Evolutionary conservation across 2,797 vertebrate species (phyloP).

Genomic region (Vipera ursinii): DNA sequence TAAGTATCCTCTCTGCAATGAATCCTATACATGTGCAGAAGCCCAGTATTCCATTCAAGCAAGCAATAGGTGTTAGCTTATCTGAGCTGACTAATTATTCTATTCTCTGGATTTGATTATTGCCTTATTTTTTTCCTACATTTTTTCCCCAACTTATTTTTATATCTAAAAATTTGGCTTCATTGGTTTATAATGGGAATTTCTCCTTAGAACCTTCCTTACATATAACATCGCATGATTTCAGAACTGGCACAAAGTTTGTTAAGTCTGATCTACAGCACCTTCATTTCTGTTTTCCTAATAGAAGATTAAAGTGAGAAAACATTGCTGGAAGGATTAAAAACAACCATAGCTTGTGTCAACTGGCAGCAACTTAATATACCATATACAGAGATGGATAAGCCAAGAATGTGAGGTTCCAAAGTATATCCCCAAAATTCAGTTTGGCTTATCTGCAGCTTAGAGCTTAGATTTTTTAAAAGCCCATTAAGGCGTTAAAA

Average conservation of each 20-base stretch:
- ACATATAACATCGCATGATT: neutral
- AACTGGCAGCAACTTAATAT: neutral
- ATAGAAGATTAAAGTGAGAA: neutral
- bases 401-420: neutral
- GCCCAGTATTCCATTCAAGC: neutral
- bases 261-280: neutral
- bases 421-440: neutral
- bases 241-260: neutral
- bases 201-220: neutral
- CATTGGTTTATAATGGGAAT: neutral
- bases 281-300: neutral
- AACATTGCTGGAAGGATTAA: neutral
- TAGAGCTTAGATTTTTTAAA: neutral
- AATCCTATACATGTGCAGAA: neutral
- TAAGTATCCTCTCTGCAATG: neutral
- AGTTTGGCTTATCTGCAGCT: neutral
- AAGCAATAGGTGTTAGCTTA: neutral
- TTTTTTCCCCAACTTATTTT: neutral
- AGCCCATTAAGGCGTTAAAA: neutral
- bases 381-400: neutral
- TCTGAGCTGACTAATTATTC: neutral
- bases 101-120: neutral
- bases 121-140: neutral
- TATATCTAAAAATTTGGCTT: neutral
- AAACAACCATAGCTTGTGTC: neutral